A percentile compares a stretch with the other conserved stretches of the same genome.
Evolutionary conservation across 2,113 vertebrate species (phyloP).

Genomic region (Hemicordylus capensis): DNA sequence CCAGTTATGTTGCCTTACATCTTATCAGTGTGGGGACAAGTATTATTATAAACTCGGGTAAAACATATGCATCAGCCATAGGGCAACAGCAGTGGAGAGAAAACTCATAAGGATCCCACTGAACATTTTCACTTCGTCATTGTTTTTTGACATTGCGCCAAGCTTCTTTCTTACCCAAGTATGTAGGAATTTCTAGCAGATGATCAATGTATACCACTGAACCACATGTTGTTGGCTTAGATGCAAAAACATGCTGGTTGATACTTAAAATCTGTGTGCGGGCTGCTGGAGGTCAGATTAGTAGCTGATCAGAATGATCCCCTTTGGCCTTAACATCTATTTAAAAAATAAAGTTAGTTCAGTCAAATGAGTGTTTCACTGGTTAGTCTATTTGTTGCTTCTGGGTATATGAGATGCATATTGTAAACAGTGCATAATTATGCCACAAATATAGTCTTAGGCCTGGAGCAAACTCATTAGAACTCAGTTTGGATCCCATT

Average conservation of each 20-base stretch:
- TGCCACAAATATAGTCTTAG: constrained; percentile 60
- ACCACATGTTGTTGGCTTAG: not conserved
- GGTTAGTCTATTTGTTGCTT: not conserved
- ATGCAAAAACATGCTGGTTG: not conserved
- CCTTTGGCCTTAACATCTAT: not conserved
- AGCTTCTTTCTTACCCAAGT: not conserved
- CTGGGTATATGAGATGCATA: constrained; percentile 33
- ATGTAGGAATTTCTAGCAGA: not conserved
- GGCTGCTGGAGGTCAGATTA: constrained; percentile 2
- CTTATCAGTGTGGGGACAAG: too few relatives aligned
- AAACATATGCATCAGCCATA: not conserved
- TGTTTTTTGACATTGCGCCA: not conserved
- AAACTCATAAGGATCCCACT: not conserved
- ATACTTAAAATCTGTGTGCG: not conserved
- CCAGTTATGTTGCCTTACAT: too few relatives aligned
- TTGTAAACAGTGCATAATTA: constrained; percentile 66
- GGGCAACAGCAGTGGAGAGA: not conserved
- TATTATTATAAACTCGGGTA: too few relatives aligned
- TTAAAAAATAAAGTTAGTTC: constrained; percentile 4
- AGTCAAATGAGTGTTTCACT: not conserved
- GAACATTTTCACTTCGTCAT: not conserved
- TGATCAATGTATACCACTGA: not conserved
- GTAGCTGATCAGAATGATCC: not conserved
- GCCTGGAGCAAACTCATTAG: constrained; percentile 64
- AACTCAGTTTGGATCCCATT: constrained; percentile 49